Evolutionary conservation across 1,140 invertebrate species (phyloP).

Genomic region (Achroia grisella): DNA sequence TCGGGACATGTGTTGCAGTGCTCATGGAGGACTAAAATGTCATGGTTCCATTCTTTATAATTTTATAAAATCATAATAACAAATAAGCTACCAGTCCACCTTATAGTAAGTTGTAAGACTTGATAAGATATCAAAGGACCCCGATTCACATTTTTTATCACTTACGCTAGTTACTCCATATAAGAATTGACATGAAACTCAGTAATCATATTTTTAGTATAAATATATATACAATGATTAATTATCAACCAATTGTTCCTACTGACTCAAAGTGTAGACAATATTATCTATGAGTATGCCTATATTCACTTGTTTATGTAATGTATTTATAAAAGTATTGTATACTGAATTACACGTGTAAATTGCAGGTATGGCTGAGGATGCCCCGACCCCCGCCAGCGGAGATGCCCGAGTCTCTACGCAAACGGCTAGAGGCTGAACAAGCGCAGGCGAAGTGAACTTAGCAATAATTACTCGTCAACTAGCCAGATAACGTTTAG

Average conservation of each 20-base stretch:
- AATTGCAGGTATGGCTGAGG: conserved; percentile 77
- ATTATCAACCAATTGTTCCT: conserved; percentile 56
- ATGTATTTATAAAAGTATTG: neutral
- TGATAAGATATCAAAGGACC: too few species aligned
- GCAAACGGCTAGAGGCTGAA: conserved; percentile 83
- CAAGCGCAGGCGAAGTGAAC: conserved; percentile 52
- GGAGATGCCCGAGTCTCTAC: conserved; percentile 97
- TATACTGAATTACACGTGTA: neutral
- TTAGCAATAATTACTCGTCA: neutral
- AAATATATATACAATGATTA: too few species aligned
- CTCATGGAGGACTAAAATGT: too few species aligned
- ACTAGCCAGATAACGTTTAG: neutral
- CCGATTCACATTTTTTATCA: too few species aligned
- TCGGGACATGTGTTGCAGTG: too few species aligned
- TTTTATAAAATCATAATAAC: too few species aligned
- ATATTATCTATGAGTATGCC: conserved; percentile 20
- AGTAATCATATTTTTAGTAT: too few species aligned
- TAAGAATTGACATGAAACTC: too few species aligned
- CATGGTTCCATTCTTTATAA: too few species aligned
- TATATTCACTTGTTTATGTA: neutral
- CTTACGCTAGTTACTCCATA: too few species aligned
- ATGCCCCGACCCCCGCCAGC: conserved; percentile 98
- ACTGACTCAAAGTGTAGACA: conserved; percentile 40
- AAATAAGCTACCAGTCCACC: too few species aligned
- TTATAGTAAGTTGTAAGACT: too few species aligned